These are phyloP conservation scores for Threskiornis aethiopicus DNA, from an alignment of 2,797 vertebrate species.

Conservation along the genomic window DNA sequence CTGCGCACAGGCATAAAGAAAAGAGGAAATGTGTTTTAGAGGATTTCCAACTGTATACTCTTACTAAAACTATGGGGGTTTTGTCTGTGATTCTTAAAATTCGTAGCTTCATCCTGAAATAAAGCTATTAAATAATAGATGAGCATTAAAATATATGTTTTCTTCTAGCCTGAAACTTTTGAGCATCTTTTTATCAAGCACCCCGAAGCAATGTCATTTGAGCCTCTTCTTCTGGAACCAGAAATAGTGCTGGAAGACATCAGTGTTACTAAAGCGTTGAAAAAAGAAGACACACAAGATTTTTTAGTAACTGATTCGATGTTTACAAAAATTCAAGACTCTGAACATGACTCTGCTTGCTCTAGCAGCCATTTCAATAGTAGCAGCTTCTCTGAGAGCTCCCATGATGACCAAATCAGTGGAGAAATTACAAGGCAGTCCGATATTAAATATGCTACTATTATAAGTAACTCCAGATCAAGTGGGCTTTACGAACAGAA, in stretches of 20 bases:
- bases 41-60: background rate
- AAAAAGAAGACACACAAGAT: constrained; percentile 44
- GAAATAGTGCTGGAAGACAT: constrained; percentile 86
- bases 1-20: background rate
- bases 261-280: constrained; percentile 73
- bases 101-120: background rate
- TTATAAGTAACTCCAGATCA: constrained; percentile 66
- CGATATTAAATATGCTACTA: constrained; percentile 81
- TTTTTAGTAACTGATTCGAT: background rate
- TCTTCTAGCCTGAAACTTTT: constrained; percentile 84
- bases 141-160: constrained; percentile 65
- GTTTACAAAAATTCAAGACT: background rate
- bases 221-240: constrained; percentile 83
- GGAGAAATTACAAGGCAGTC: constrained; percentile 64
- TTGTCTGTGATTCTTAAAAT: background rate
- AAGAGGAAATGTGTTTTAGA: background rate
- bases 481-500: constrained; percentile 55
- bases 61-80: background rate
- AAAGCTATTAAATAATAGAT: background rate
- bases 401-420: background rate
- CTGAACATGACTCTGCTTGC: constrained; percentile 29
- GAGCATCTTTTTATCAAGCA: constrained; percentile 84
- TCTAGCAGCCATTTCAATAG: constrained; percentile 36
- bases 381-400: constrained; percentile 24
- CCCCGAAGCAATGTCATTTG: constrained; percentile 75